phyloP scores from a whole-genome alignment of 2,888 invertebrate species.

The Agrotis ipsilon region DNA sequence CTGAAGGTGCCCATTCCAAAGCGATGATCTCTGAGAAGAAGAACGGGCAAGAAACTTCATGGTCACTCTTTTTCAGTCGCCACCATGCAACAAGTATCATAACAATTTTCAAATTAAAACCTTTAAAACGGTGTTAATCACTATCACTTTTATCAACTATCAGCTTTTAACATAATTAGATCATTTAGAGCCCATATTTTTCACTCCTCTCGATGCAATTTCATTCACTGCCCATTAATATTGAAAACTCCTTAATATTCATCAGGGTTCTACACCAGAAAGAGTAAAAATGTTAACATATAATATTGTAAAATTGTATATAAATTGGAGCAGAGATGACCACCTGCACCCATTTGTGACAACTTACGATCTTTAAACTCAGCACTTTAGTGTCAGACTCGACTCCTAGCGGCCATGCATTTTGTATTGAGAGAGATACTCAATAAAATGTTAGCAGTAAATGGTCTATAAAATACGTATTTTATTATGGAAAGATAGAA shows the following conservation, averaged over 20 bases:
- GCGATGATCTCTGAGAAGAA: too few species aligned
- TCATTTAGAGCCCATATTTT: not conserved
- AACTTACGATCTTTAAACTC: conserved; percentile 27
- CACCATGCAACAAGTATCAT: too few species aligned
- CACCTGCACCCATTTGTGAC: conserved; percentile 24
- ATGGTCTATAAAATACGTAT: not conserved
- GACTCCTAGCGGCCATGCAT: conserved; percentile 22
- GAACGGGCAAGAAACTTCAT: too few species aligned
- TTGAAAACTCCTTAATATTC: conserved; percentile 42
- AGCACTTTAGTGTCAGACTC: conserved; percentile 38
- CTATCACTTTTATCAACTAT: not conserved
- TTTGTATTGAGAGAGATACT: conserved; percentile 24
- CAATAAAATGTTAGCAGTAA: not conserved
- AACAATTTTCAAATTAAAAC: not conserved
- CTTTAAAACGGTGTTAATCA: not conserved
- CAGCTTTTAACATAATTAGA: not conserved
- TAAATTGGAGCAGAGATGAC: conserved; percentile 13
- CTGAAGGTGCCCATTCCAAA: too few species aligned
- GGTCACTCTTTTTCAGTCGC: too few species aligned
- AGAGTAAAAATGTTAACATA: conserved; percentile 36
- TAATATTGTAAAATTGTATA: too few species aligned
- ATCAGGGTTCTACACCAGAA: conserved; percentile 25
- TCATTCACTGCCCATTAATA: not conserved
- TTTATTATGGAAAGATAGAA: not conserved
- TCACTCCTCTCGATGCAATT: conserved; percentile 6